Evolutionary conservation across 2,888 invertebrate species (phyloP), one percentile per base, ranked within the genome.

Genomic region (Leptarthrus brevirostris): DNA sequence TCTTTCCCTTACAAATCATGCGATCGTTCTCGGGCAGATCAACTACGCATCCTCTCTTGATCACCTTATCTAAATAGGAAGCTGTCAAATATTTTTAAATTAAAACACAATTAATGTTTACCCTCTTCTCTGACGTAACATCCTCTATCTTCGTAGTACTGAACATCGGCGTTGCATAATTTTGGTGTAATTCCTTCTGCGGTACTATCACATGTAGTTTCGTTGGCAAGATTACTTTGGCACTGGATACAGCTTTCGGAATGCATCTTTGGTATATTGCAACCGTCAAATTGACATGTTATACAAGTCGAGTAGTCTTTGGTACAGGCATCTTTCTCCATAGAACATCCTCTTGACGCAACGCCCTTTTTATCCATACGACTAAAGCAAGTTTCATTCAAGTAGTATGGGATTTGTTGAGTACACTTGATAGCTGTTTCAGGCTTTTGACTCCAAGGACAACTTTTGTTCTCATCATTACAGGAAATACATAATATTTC

Each of bases 401-500:
- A 5, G 1, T 26, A 56, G 16, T 24, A 56, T 2, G 56, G 26
- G 14, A 8, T 30, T 5, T 0, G 1, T 10, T 24, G 30, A 8
- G 24, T n/a, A 16, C 56, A 56, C 30, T 30, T 56, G 22, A n/a
- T 22, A 1, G 24, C n/a, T 1, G 1, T 24, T n/a, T 56, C 26
- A 16, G 24, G 10, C n/a, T 56, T 30, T 10, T 26, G 8, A 16
- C 26, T 18, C 3, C 30, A 56, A 30, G 26, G 16, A 16, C 56
- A 56, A 4, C 24, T 26, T 14, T 2, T 10, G 5, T 56, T 16
- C 8, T 24, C 12, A 26, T 8, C 0, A 4, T n/a, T 16, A 26
- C 56, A 56, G 1, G 12, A 1, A 16, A 10, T 5, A 61, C 79
- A 79, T 0, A 18, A 20, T 4, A 78, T 54, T 14, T 66, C 8